These are phyloP conservation scores for Caenorhabditis brenneri DNA, from an alignment of 1,140 invertebrate species.

Conservation along the genomic window DNA sequence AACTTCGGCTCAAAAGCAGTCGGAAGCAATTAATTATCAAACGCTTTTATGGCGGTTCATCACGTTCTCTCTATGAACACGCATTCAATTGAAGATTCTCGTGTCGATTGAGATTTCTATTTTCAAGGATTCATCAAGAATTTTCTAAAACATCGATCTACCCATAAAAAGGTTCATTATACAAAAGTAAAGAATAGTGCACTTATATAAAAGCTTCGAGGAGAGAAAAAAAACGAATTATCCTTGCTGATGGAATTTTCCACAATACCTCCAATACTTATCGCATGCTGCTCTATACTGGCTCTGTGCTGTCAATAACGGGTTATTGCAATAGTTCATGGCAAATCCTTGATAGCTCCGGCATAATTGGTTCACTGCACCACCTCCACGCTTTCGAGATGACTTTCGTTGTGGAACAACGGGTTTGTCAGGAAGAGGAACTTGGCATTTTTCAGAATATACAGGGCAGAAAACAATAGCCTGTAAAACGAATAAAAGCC, in stretches of 20 bases:
- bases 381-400: not conserved
- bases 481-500: not conserved
- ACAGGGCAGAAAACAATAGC: constrained; percentile 65
- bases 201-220: not conserved
- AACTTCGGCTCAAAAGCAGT: too few species aligned
- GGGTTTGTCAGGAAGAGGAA: constrained; percentile 59
- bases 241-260: constrained; percentile 30
- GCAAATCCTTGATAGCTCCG: constrained; percentile 55
- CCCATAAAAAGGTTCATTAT: too few species aligned
- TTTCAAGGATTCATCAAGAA: too few species aligned
- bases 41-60: too few species aligned
- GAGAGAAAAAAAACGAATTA: not conserved
- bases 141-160: too few species aligned
- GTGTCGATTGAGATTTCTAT: too few species aligned
- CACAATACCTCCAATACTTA: constrained; percentile 60
- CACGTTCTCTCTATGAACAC: too few species aligned
- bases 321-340: constrained; percentile 59
- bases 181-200: too few species aligned
- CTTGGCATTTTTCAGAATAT: constrained; percentile 64
- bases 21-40: too few species aligned
- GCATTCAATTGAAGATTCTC: too few species aligned
- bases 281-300: constrained; percentile 59
- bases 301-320: constrained; percentile 48
- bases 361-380: constrained; percentile 35
- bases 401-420: constrained; percentile 56